A percentile compares a stretch with the other conserved stretches of the same genome.
Conservation (phyloP, 2,113 vertebrate species). For the Mionectes macconnelli region DNA sequence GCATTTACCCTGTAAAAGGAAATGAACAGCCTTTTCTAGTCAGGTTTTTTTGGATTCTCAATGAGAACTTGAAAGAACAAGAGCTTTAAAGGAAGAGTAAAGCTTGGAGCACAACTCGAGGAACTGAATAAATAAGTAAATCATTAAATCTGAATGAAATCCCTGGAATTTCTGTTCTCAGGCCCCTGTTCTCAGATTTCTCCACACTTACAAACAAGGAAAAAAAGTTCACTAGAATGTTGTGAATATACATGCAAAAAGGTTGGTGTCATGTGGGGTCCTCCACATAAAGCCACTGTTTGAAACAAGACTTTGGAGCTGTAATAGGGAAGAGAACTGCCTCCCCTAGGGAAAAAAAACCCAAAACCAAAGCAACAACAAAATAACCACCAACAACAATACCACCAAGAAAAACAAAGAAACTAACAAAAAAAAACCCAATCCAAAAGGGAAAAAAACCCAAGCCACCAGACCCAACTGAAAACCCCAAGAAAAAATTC, state of each 20-base stretch:
- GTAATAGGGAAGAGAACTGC: background rate
- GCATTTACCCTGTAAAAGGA: background rate
- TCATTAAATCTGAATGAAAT: background rate
- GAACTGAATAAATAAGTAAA: background rate
- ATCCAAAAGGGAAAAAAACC: background rate
- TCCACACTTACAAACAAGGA: background rate
- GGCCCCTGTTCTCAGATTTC: background rate
- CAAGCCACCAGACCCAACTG: background rate
- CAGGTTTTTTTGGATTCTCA: background rate
- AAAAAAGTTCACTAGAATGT: background rate
- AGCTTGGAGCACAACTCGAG: background rate
- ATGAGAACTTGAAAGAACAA: background rate
- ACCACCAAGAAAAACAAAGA: background rate
- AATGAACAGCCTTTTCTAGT: background rate
- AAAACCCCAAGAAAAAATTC: background rate
- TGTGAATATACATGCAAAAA: background rate
- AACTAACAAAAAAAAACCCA: background rate
- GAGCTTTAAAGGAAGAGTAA: background rate
- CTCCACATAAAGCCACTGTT: background rate
- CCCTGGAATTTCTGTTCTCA: background rate
- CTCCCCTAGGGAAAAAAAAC: background rate
- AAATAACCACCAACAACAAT: background rate
- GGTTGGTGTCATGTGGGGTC: background rate
- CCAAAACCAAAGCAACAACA: background rate
- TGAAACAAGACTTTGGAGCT: background rate